Evolutionary conservation across 2,797 vertebrate genomes (phyloP).

Genomic region (Alectoris magna): DNA sequence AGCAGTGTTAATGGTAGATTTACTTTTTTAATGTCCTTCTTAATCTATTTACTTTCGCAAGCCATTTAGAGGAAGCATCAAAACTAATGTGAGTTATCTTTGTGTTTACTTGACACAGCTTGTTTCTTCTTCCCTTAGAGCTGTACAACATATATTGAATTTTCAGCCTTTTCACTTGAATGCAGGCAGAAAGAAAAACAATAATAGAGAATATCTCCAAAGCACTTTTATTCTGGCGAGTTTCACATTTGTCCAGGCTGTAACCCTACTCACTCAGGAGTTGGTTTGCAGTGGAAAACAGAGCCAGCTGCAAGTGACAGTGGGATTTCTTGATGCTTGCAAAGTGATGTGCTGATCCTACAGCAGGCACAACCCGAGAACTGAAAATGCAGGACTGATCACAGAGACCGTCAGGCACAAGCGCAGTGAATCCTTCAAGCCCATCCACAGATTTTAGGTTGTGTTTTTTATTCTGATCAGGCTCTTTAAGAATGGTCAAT

Average conservation of each 20-base stretch:
- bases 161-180: neutral
- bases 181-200: neutral
- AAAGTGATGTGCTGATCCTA: neutral
- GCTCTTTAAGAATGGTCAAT: neutral
- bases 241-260: neutral
- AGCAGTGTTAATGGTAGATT: neutral
- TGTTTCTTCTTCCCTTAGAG: neutral
- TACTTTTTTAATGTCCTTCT: neutral
- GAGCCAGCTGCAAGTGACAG: neutral
- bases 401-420: neutral
- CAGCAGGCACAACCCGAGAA: neutral
- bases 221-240: neutral
- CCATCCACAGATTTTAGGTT: neutral
- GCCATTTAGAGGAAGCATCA: neutral
- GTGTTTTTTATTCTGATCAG: neutral
- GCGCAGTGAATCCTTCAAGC: accelerated
- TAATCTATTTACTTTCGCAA: neutral
- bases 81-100: neutral
- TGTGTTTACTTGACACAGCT: neutral
- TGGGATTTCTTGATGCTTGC: neutral
- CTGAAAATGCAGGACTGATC: neutral
- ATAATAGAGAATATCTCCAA: neutral
- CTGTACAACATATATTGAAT: neutral
- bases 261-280: neutral
- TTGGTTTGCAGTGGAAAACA: neutral